These are phyloP conservation scores for Amphimallon solstitiale DNA, from an alignment of 2,888 invertebrate genomes.

Conservation along the genomic window DNA sequence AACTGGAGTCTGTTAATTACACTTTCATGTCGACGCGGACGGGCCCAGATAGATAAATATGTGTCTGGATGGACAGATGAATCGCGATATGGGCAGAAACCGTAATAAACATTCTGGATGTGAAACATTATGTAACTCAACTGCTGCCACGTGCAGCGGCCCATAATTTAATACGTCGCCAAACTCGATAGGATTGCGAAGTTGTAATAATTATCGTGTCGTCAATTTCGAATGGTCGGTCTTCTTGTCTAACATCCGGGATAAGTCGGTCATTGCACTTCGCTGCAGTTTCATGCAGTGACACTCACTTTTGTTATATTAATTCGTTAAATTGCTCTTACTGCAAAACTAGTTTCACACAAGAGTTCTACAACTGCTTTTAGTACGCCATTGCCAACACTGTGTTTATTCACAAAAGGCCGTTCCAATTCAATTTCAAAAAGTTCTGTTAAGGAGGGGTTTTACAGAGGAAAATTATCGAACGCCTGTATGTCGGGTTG, in stretches of 20 bases:
- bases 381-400: no score
- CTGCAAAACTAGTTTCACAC: no score
- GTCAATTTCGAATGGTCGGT: constrained; percentile 11
- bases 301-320: no score
- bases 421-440: no score
- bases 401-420: no score
- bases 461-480: no score
- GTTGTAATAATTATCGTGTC: constrained; percentile 13
- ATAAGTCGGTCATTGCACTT: no score
- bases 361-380: no score
- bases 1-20: constrained; percentile 53
- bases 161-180: constrained; percentile 32
- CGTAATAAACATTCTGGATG: constrained; percentile 41
- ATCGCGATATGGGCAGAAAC: constrained; percentile 38
- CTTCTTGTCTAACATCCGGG: not conserved
- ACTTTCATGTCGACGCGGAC: constrained; percentile 50
- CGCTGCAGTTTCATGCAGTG: no score
- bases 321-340: no score
- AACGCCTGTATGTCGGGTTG: no score
- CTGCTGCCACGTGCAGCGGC: constrained; percentile 36
- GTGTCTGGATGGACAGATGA: constrained; percentile 47
- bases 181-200: constrained; percentile 10
- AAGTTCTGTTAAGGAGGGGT: no score
- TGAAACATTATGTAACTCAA: constrained; percentile 40
- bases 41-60: constrained; percentile 50